phyloP scores from a whole-genome alignment of 2,113 vertebrate genomes.

The Scatophagus argus region DNA sequence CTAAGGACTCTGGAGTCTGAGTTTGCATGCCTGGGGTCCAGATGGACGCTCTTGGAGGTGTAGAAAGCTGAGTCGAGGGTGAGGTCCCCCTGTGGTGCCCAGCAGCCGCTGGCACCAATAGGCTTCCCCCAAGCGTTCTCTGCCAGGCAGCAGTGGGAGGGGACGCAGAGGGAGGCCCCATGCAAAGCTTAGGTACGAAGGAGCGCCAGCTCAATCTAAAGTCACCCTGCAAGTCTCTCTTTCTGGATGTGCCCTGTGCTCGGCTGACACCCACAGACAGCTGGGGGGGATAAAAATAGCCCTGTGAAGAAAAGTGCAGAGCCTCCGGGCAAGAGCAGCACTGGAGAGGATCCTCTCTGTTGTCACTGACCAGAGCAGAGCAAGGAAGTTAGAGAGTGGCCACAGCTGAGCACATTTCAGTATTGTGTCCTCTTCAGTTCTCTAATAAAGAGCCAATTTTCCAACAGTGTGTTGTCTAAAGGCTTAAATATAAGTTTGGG shows the following conservation, averaged over 20 bases:
- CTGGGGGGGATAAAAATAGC: conserved; percentile 82
- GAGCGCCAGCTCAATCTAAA: conserved; percentile 63
- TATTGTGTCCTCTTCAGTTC: conserved; percentile 5
- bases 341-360: conserved; percentile 47
- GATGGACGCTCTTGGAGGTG: conserved; percentile 28
- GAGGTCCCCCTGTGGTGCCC: conserved; percentile 51
- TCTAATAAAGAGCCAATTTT: not conserved
- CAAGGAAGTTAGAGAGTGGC: conserved; percentile 17
- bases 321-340: conserved; percentile 43
- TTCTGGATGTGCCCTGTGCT: conserved; percentile 52
- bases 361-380: conserved; percentile 9
- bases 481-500: not conserved
- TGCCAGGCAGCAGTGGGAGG: conserved; percentile 45
- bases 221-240: conserved; percentile 79
- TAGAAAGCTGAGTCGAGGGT: conserved; percentile 11
- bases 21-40: conserved; percentile 20
- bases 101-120: conserved; percentile 53
- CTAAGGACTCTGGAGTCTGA: not conserved
- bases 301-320: conserved; percentile 65
- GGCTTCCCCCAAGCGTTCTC: conserved; percentile 45
- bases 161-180: conserved; percentile 24
- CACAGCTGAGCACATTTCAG: not conserved
- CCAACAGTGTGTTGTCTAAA: not conserved
- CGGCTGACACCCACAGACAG: conserved; percentile 81
- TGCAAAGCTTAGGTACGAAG: conserved; percentile 47